phyloP scores from a whole-genome alignment of 2,888 invertebrate genomes.

The Malthinus seriepunctatus region DNA sequence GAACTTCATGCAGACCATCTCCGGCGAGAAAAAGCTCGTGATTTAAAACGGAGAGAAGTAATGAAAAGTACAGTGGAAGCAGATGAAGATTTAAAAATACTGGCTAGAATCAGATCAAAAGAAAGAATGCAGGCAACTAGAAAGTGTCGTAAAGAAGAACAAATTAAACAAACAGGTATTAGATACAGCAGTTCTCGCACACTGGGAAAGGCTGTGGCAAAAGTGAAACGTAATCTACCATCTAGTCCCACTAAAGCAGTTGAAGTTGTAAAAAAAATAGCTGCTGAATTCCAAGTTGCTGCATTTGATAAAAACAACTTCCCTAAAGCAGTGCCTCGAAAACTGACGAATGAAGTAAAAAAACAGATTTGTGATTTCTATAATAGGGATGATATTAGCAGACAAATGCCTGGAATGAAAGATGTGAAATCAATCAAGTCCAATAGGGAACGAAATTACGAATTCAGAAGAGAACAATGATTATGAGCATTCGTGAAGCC shows the following conservation, averaged over 20 bases:
- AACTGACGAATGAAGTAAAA: not conserved
- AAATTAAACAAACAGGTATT: not conserved
- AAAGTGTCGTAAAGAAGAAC: not conserved
- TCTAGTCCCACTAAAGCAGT: conserved; percentile 22
- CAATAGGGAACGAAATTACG: conserved; percentile 10
- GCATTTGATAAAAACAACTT: no score
- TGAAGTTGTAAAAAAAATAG: conserved; percentile 19
- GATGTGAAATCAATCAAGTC: conserved; percentile 11
- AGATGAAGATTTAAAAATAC: conserved; percentile 12
- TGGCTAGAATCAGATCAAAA: not conserved
- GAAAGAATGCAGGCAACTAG: not conserved
- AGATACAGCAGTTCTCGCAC: not conserved
- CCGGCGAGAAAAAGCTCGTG: conserved; percentile 1
- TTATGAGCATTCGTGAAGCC: conserved; percentile 16
- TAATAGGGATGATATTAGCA: conserved; percentile 19
- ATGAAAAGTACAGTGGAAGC: conserved; percentile 9
- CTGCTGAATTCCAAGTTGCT: conserved; percentile 22
- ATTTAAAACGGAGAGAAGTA: conserved; percentile 11
- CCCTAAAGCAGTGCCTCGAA: no score
- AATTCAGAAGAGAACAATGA: conserved; percentile 15
- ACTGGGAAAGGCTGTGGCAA: conserved; percentile 16
- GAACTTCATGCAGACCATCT: not conserved
- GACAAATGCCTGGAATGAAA: conserved; percentile 11
- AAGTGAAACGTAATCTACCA: conserved; percentile 21
- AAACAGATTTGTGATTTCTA: conserved; percentile 14